A percentile compares a stretch with the other conserved stretches of the same genome.
Evolutionary conservation across 2,888 invertebrate genomes (phyloP).

Genomic region (Altica lythri): DNA sequence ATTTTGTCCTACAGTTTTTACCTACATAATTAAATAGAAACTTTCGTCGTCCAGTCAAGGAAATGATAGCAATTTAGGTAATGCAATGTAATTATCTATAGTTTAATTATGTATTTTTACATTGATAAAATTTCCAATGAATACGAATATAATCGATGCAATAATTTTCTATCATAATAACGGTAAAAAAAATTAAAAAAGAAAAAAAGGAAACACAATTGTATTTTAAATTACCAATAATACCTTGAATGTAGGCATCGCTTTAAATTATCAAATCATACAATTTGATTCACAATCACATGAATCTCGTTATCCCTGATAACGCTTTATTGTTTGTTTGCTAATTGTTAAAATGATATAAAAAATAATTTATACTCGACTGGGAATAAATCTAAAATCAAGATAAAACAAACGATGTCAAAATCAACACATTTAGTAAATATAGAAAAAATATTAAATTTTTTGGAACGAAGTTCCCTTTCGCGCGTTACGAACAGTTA

Average conservation of each 20-base stretch:
- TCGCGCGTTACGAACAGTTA: too few species aligned
- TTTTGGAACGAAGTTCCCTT: too few species aligned
- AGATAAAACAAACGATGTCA: not conserved
- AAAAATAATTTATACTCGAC: conserved; percentile 1
- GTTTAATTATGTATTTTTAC: not conserved
- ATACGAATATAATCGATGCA: too few species aligned
- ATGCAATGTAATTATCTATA: too few species aligned
- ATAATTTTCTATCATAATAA: too few species aligned
- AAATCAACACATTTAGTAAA: too few species aligned
- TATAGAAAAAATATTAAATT: too few species aligned
- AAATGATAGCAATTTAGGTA: too few species aligned
- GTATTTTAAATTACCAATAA: not conserved
- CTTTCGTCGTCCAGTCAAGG: too few species aligned
- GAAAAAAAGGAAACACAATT: not conserved
- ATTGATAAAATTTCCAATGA: not conserved
- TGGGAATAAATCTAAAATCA: not conserved
- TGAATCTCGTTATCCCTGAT: conserved; percentile 1
- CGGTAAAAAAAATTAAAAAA: not conserved
- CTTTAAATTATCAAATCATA: not conserved
- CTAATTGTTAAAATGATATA: conserved; percentile 1
- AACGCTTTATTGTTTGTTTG: conserved; percentile 7
- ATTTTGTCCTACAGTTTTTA: too few species aligned
- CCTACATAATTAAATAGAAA: too few species aligned
- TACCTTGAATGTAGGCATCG: not conserved
- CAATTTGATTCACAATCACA: conserved; percentile 2